Base-by-base conservation (phyloP, 2,888 invertebrate species). In the Proisotoma minuta region DNA sequence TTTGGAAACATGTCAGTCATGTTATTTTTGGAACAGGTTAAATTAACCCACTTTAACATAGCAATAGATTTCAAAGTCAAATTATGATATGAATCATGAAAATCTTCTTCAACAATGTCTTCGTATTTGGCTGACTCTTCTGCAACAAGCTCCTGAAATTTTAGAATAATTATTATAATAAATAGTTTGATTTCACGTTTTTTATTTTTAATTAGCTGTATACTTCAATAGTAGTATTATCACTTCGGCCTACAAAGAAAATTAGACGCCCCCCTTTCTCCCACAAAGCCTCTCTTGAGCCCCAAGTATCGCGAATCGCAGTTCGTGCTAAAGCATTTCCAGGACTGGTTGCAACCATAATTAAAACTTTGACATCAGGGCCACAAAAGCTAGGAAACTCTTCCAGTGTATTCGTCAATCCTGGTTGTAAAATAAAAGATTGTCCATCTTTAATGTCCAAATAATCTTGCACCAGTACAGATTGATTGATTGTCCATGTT, bases 71-170 rank as follows among this genome's bases (percentile, higher is more conserved):
- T 92, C 26, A 92, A 75, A 0, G 91, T 92, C 69, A 91, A 81
- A 82, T 92, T 92, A 77, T 91, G 88, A 76, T 92, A 91, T 0
- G 88, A 85, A 77, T 92, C 92, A 40, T 86, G 77, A 76, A 92
- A 92, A 48, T 84, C 85, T 76, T 91, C 91, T 78, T 91, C 89
- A 57, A 92, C 86, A 12, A 92, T 82, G 77, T 92, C 91, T 22
- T 85, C 84, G 75, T 85, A 85, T 1, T 82, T 80, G 23, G 83
- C 84, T 76, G 91, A 91, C 47, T 84, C 83, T 34, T 65, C 60
- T 49, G 83, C 81, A 26, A 90, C 82, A 60, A 81, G 81, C 63
- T 79, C 81, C 80, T 88, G 82, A n/a, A 56, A 39, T 22, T 28
- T 8, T 50, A 56, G 26, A 26, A 24, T 4, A 51, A 51, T 29